A percentile compares a stretch with the other conserved stretches of the same genome.
Conservation (phyloP, 2,113 vertebrate species). For the Sander vitreus region DNA sequence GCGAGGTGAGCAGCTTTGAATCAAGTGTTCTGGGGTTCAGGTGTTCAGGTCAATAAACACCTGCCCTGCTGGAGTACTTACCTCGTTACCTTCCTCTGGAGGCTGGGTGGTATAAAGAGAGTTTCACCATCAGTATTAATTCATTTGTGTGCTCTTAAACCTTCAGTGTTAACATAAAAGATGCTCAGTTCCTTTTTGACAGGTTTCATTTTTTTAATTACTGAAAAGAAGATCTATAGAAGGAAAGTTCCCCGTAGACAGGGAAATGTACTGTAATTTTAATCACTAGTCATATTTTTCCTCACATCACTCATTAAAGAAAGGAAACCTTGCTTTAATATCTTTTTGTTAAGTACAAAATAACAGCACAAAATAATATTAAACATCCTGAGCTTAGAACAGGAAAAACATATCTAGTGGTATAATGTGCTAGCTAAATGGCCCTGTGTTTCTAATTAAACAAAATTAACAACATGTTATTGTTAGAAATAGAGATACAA, state of each 20-base stretch:
- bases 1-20: conserved; percentile 34
- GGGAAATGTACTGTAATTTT: neutral
- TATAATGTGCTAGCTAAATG: neutral
- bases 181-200: neutral
- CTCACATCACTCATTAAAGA: neutral
- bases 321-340: neutral
- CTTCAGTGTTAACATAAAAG: conserved; percentile 25
- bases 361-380: neutral
- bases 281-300: conserved; percentile 5
- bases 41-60: conserved; percentile 38
- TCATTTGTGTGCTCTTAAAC: neutral
- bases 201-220: conserved; percentile 16
- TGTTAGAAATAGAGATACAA: neutral
- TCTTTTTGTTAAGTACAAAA: neutral
- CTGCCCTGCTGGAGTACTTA: conserved; percentile 36
- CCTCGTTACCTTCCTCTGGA: conserved; percentile 18
- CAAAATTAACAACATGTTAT: neutral
- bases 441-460: neutral
- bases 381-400: neutral
- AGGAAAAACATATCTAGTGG: neutral
- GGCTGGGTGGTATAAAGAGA: neutral
- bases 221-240: conserved; percentile 8
- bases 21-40: conserved; percentile 42
- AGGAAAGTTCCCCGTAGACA: neutral
- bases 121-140: neutral